Percentiles rank a stretch among this genome's conserved stretches.
Conservation (phyloP, 2,113 vertebrate genomes). For the Mesocricetus auratus region DNA sequence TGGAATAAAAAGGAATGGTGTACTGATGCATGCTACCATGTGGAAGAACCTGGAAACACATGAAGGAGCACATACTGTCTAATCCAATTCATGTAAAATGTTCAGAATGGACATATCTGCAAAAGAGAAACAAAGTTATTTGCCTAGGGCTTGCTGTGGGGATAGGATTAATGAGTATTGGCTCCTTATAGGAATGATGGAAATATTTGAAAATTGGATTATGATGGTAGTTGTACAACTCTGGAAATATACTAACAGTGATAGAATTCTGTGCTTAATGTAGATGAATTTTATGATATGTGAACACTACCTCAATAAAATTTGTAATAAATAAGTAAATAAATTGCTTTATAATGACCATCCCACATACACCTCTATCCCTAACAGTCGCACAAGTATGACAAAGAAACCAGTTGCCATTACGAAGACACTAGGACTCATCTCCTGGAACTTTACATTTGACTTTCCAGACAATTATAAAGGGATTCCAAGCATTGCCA, state of each 20-base stretch:
- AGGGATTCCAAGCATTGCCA: conserved; percentile 68
- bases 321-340: conserved; percentile 40
- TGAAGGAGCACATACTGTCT: background rate
- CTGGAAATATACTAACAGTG: conserved; percentile 40
- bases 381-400: background rate
- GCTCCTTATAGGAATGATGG: conserved; percentile 25
- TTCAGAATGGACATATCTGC: conserved; percentile 12
- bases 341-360: conserved; percentile 10
- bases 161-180: background rate
- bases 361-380: background rate
- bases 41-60: background rate
- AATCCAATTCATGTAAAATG: background rate
- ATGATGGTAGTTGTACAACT: conserved; percentile 43
- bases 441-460: conserved; percentile 62
- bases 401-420: conserved; percentile 44
- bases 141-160: background rate
- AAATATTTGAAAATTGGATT: conserved; percentile 61
- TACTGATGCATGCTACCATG: background rate
- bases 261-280: conserved; percentile 47
- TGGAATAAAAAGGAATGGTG: conserved; percentile 17
- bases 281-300: conserved; percentile 52
- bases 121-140: conserved; percentile 2
- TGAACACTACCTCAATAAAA: conserved; percentile 37
- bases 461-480: conserved; percentile 48
- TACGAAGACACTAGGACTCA: conserved; percentile 60